These are phyloP conservation scores for Corvus hawaiiensis DNA, from an alignment of 2,113 vertebrate species.

Conservation along the genomic window DNA sequence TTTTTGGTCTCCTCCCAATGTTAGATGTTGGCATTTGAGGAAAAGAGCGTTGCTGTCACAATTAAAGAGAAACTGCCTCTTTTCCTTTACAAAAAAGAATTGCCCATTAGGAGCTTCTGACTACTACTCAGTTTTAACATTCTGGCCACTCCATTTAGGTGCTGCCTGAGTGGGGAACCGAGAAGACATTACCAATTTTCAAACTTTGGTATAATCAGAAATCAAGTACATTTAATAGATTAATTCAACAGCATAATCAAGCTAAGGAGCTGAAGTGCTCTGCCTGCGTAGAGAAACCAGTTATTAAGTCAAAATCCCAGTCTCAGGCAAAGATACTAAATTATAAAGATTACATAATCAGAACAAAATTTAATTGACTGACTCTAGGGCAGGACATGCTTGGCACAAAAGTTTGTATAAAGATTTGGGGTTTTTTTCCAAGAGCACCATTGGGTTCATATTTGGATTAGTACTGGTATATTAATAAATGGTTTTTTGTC, in stretches of 20 bases:
- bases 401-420: neutral
- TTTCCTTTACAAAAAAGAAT: neutral
- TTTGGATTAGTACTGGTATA: neutral
- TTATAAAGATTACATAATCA: neutral
- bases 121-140: neutral
- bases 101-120: neutral
- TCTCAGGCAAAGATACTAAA: neutral
- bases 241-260: neutral
- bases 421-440: neutral
- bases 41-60: neutral
- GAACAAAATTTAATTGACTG: neutral
- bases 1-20: neutral
- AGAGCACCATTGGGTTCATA: neutral
- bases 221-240: neutral
- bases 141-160: neutral
- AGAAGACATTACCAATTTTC: neutral
- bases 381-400: neutral
- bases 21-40: neutral
- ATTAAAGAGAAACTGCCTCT: neutral
- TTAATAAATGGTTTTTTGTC: neutral
- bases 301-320: neutral
- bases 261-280: neutral
- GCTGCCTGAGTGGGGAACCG: neutral
- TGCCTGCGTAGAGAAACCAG: neutral
- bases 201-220: neutral